Evolutionary conservation across 2,113 vertebrate genomes (phyloP), one percentile per base, ranked within the genome.

Genomic region (Xenus cinereus): DNA sequence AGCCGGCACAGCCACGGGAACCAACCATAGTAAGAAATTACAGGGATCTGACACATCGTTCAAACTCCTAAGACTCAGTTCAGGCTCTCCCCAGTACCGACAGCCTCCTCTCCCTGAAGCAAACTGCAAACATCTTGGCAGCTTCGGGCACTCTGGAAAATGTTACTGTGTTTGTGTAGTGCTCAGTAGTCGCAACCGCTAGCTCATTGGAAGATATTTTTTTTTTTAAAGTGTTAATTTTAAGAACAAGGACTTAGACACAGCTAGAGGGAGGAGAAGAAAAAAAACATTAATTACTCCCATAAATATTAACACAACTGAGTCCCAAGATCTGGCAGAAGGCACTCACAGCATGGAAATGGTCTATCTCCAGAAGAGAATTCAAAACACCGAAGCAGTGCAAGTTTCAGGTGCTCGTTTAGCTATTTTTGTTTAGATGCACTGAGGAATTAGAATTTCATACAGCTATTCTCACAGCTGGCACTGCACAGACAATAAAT

Each of bases 231-330:
- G n/a, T 1, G 6, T 63, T 72, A 45, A 68, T 78, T 90, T 94
- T 71, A 80, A 74, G 72, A 92, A 80, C 39, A 79, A 74, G 67
- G 69, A 80, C 46, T 68, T 56, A 51, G 45, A 28, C 87, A 89
- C 57, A 87, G 91, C 53, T 75, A 93, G 62, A 93, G 51, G 62
- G 62, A 93, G 24, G 27, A 53, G 33, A 92, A n/a, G 33, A 73
- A 94, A 94, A 56, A 48, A 67, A 20, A 77, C 71, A 30, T 60
- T 95, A 81, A 93, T 97, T 90, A 86, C 45, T 84, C n/a, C 53
- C 76, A 79, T 89, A 91, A 94, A 93, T 87, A 92, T 93, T 84
- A 95, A 87, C 57, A 81, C 62, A 92, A 93, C 80, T 50, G 66
- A 84, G 93, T 84, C 71, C 80, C 57, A 18, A 19, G 69, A 64